These are phyloP conservation scores for Stratiomys singularior DNA, from an alignment of 2,888 invertebrate genomes.

Conservation along the genomic window DNA sequence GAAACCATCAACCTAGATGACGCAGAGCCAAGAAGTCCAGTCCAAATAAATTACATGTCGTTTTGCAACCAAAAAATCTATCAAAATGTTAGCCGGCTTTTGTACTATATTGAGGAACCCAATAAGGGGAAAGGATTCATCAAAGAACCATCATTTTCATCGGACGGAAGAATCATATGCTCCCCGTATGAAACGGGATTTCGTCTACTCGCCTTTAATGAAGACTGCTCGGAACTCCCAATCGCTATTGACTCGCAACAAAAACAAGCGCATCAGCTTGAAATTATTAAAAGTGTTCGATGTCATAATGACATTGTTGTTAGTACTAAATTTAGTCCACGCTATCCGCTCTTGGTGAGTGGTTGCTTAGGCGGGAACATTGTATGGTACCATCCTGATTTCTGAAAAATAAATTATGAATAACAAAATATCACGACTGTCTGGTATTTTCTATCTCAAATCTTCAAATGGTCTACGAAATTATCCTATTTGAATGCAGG, in stretches of 20 bases:
- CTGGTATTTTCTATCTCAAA: no score
- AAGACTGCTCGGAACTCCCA: slow-evolving; percentile 81
- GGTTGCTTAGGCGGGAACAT: slow-evolving; percentile 91
- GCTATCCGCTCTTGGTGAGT: slow-evolving; percentile 85
- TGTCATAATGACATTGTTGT: slow-evolving; percentile 87
- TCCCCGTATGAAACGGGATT: slow-evolving; percentile 91
- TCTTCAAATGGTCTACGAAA: no score
- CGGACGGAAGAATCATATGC: slow-evolving; percentile 89
- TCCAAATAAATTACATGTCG: slow-evolving; percentile 43
- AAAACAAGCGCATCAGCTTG: slow-evolving; percentile 67
- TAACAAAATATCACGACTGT: not conserved
- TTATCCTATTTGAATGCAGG: no score
- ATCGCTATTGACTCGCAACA: slow-evolving; percentile 70
- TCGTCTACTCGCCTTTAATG: slow-evolving; percentile 82
- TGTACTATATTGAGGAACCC: slow-evolving; percentile 86
- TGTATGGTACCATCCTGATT: slow-evolving; percentile 85
- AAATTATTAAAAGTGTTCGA: slow-evolving; percentile 74
- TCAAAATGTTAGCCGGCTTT: slow-evolving; percentile 78
- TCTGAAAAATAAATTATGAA: slow-evolving; percentile 54
- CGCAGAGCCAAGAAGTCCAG: not conserved
- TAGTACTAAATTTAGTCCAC: slow-evolving; percentile 90
- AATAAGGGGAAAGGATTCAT: slow-evolving; percentile 92
- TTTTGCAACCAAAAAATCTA: slow-evolving; percentile 54
- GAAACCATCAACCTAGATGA: not conserved
- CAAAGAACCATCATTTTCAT: slow-evolving; percentile 90